Evolutionary conservation across 2,113 vertebrate species (phyloP).

Genomic region (Phyllostomus hastatus): DNA sequence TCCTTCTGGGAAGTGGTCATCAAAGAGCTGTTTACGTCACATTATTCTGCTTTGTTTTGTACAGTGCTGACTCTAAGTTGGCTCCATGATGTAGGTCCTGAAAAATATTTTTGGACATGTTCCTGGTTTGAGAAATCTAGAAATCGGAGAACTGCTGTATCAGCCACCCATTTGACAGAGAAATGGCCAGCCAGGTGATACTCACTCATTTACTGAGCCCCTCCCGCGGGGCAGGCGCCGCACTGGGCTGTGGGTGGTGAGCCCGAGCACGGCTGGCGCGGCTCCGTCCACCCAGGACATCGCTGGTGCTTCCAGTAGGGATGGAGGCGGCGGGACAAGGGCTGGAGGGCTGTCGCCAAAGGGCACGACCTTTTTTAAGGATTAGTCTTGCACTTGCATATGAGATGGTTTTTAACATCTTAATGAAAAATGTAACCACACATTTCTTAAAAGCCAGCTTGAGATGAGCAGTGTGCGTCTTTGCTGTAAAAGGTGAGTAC

Average conservation of each 20-base stretch:
- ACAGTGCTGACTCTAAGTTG: neutral
- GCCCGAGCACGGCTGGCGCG: fast-evolving
- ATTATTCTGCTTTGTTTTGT: neutral
- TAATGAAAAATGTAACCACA: neutral
- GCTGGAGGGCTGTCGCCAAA: neutral
- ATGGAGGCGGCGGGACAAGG: fast-evolving
- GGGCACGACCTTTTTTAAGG: neutral
- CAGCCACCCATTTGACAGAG: neutral
- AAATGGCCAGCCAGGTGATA: neutral
- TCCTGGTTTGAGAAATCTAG: neutral
- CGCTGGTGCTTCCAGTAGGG: neutral
- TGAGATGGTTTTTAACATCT: neutral
- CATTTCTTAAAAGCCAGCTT: neutral
- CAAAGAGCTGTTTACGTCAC: fast-evolving
- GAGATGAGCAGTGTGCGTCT: neutral
- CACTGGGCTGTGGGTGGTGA: neutral
- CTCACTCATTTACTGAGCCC: neutral
- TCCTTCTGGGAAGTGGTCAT: neutral
- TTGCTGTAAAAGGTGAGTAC: neutral
- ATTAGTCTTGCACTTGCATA: neutral
- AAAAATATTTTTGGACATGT: neutral
- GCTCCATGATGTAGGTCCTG: neutral
- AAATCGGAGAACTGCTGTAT: neutral
- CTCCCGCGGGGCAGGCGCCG: fast-evolving
- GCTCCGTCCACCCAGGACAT: neutral